phyloP scores from a whole-genome alignment of 2,797 vertebrate genomes.

The Scolopax rusticola region DNA sequence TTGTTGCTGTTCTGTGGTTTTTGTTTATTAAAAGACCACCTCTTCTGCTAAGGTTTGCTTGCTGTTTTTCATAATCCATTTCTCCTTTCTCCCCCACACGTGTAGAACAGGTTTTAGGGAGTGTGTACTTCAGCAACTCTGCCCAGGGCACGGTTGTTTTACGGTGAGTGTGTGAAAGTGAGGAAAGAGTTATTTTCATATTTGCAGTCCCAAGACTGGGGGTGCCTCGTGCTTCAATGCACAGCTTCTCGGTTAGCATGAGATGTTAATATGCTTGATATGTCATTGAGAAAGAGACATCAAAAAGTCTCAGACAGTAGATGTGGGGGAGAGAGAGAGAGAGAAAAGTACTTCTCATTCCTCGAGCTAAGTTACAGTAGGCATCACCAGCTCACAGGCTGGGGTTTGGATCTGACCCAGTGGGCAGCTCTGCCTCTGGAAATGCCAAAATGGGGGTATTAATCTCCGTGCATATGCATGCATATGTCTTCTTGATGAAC shows the following conservation, averaged over 20 bases:
- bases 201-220: background rate
- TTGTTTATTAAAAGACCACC: slow-evolving; percentile 30
- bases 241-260: background rate
- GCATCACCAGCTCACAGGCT: background rate
- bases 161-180: rapidly evolving
- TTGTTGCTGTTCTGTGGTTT: background rate
- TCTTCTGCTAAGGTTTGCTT: background rate
- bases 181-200: background rate
- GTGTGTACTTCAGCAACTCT: background rate
- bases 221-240: rapidly evolving
- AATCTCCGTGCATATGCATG: background rate
- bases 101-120: background rate
- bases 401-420: background rate
- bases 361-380: background rate
- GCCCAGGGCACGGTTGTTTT: background rate
- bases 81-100: background rate
- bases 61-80: background rate
- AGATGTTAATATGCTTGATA: background rate
- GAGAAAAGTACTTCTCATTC: background rate
- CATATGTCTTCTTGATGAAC: background rate
- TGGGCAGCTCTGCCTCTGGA: background rate
- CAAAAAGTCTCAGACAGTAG: background rate
- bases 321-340: background rate
- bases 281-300: background rate
- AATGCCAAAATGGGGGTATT: background rate